phyloP scores from a whole-genome alignment of 2,113 vertebrate genomes.

The Chloebia gouldiae region DNA sequence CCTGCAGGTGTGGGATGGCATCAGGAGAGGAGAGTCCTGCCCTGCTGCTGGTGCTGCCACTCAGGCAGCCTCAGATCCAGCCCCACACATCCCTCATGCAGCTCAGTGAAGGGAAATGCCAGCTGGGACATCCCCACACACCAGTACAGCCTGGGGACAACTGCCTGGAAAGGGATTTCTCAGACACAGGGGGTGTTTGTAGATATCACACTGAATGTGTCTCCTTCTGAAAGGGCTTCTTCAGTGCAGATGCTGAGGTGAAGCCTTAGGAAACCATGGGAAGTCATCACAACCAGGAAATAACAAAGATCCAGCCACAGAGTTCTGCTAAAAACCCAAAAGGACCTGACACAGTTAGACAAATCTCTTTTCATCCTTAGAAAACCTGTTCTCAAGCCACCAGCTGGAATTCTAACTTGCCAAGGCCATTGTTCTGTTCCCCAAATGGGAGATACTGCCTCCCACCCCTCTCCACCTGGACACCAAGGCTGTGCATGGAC shows the following conservation, averaged over 20 bases:
- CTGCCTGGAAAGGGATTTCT: background rate
- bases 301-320: background rate
- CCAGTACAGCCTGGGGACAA: too few species aligned
- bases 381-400: background rate
- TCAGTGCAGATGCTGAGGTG: background rate
- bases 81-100: background rate
- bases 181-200: background rate
- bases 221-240: background rate
- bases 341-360: background rate
- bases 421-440: background rate
- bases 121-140: background rate
- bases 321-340: background rate
- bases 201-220: background rate
- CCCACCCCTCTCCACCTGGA: background rate
- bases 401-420: background rate
- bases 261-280: background rate
- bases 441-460: background rate
- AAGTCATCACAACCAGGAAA: background rate
- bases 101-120: rapidly evolving
- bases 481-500: background rate
- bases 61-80: background rate
- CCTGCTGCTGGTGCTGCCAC: background rate
- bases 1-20: background rate
- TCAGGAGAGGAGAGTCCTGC: background rate
- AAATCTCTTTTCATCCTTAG: background rate